phyloP scores from a whole-genome alignment of 2,113 vertebrate species.

The Toxotes chatareus region DNA sequence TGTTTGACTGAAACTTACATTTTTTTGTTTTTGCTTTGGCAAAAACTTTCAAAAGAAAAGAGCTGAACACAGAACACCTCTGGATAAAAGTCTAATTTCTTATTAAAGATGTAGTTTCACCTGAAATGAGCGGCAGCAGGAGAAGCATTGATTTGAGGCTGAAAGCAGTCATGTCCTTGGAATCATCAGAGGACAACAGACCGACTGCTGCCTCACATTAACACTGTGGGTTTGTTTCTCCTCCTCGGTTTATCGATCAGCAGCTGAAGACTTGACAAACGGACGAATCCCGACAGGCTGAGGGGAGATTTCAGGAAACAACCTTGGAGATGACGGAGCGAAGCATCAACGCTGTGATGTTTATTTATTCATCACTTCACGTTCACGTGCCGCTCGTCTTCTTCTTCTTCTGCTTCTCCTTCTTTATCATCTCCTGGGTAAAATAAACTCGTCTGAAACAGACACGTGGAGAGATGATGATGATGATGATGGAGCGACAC shows the following conservation, averaged over 20 bases:
- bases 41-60: not conserved
- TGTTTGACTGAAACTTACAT: too few relatives aligned
- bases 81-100: not conserved
- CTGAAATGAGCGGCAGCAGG: not conserved
- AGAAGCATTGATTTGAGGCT: slow-evolving; percentile 54
- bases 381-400: not conserved
- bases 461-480: slow-evolving; percentile 2
- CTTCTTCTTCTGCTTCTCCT: not conserved
- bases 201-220: slow-evolving; percentile 55
- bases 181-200: slow-evolving; percentile 44
- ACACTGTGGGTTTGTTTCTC: slow-evolving; percentile 30
- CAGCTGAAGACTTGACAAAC: slow-evolving; percentile 54
- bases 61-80: not conserved
- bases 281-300: slow-evolving; percentile 45
- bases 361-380: slow-evolving; percentile 57
- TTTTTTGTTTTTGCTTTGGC: too few relatives aligned
- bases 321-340: slow-evolving; percentile 54
- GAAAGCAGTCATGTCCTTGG: slow-evolving; percentile 61
- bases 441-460: slow-evolving; percentile 6
- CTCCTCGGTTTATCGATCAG: slow-evolving; percentile 58
- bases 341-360: not conserved
- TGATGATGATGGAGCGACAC: not conserved
- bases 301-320: slow-evolving; percentile 53
- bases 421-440: not conserved
- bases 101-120: not conserved